Conservation (phyloP, 2,888 invertebrate species). For the Chironomus tentans region DNA sequence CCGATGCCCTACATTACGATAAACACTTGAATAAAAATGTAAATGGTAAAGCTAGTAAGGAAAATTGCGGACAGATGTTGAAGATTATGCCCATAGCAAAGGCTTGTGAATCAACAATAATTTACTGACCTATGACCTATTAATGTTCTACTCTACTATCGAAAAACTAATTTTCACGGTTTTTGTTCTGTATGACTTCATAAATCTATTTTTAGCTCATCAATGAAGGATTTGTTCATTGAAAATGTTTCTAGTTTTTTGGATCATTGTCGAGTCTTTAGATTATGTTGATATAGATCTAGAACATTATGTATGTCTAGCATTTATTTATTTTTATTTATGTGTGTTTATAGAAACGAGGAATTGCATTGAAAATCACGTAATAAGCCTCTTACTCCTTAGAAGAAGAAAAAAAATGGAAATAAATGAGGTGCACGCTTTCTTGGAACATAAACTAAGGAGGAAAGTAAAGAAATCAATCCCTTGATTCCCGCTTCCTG, state of each 20-base stretch:
- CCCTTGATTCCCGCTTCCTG: conserved; percentile 5
- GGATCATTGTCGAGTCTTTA: too few species aligned
- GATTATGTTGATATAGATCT: too few species aligned
- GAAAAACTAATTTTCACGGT: not conserved
- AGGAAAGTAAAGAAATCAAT: not conserved
- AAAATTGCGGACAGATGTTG: not conserved
- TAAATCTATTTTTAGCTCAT: not conserved
- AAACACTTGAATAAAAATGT: not conserved
- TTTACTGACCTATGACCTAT: conserved; percentile 4
- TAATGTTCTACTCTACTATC: too few species aligned
- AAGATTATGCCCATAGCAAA: not conserved
- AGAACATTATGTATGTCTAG: not conserved
- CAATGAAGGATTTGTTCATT: not conserved
- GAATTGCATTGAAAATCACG: not conserved
- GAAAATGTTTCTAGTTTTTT: too few species aligned
- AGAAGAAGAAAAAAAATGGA: not conserved
- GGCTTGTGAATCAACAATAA: not conserved
- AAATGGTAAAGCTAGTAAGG: not conserved
- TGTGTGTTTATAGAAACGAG: not conserved
- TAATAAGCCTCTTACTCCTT: not conserved
- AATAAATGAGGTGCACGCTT: not conserved
- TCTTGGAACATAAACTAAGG: not conserved
- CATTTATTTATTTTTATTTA: not conserved
- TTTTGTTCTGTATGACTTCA: not conserved
- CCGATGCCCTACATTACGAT: not conserved